Evolutionary conservation across 53 echinoderm and acorn worm species (phyloP).

Genomic region (Patiria pectinifera): DNA sequence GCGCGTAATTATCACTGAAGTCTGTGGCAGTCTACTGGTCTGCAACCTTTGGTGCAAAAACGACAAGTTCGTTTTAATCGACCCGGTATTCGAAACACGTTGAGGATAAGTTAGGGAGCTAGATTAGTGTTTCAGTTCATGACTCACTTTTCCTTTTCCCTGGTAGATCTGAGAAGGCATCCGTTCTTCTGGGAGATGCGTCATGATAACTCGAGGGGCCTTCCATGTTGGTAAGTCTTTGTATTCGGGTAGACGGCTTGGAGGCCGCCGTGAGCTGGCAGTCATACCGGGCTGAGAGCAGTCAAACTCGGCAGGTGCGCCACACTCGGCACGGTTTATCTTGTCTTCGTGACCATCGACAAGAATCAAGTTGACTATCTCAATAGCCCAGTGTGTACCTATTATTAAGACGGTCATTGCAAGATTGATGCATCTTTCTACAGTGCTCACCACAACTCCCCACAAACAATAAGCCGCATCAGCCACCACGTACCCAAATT

Average conservation of each 20-base stretch:
- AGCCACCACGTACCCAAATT: no score
- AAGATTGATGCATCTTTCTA: no score
- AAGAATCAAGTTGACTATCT: constrained; percentile 35
- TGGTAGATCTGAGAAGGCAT: constrained; percentile 44
- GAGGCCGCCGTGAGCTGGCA: neutral
- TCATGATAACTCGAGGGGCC: constrained; percentile 44
- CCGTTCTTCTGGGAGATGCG: constrained; percentile 47
- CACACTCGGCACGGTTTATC: constrained; percentile 3
- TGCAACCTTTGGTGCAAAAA: no score
- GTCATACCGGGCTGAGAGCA: neutral
- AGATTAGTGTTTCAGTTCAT: no score
- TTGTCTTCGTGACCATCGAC: constrained; percentile 16
- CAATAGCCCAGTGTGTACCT: constrained; percentile 52
- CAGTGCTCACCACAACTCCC: no score
- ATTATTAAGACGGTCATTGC: neutral
- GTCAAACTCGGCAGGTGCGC: constrained; percentile 31
- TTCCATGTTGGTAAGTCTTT: constrained; percentile 24
- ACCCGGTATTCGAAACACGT: no score
- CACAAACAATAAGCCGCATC: no score
- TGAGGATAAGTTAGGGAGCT: no score
- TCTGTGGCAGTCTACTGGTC: no score
- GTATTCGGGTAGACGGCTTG: neutral
- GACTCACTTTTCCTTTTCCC: constrained; percentile 32
- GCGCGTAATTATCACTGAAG: no score
- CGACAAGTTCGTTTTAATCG: no score